phyloP scores from a whole-genome alignment of 2,113 vertebrate species.

The Tetrao urogallus region DNA sequence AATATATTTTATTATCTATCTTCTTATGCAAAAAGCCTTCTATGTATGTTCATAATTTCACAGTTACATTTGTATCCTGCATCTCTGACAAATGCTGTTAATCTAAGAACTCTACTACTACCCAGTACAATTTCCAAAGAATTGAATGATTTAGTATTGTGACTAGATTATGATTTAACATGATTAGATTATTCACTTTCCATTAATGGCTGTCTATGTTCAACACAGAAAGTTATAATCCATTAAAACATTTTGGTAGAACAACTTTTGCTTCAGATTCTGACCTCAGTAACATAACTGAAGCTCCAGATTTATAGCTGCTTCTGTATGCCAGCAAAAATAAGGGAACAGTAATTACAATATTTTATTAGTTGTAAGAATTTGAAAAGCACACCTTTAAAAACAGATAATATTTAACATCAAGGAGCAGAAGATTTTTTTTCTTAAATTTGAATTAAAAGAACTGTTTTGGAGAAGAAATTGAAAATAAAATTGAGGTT shows the following conservation, averaged over 20 bases:
- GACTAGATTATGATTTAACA: slow-evolving; percentile 21
- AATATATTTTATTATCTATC: neutral
- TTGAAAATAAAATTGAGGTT: neutral
- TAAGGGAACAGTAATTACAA: neutral
- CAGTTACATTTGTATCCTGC: no score
- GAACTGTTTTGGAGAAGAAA: neutral
- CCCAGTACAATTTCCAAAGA: neutral
- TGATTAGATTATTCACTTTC: neutral
- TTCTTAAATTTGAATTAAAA: neutral
- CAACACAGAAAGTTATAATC: neutral
- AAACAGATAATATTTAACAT: neutral
- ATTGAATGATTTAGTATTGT: slow-evolving; percentile 34
- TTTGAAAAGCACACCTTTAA: neutral
- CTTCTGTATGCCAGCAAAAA: neutral
- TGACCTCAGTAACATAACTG: neutral
- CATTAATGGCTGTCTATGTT: neutral
- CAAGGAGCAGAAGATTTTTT: neutral
- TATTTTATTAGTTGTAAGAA: neutral
- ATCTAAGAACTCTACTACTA: neutral
- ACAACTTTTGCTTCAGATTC: neutral
- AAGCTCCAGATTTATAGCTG: neutral
- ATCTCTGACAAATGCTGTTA: neutral
- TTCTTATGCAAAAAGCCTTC: no score
- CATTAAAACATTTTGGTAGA: neutral
- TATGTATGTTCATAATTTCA: no score